Percentiles rank a stretch among this genome's conserved stretches.
Conservation (phyloP, 2,888 invertebrate species). For the Xestobium rufovillosum region DNA sequence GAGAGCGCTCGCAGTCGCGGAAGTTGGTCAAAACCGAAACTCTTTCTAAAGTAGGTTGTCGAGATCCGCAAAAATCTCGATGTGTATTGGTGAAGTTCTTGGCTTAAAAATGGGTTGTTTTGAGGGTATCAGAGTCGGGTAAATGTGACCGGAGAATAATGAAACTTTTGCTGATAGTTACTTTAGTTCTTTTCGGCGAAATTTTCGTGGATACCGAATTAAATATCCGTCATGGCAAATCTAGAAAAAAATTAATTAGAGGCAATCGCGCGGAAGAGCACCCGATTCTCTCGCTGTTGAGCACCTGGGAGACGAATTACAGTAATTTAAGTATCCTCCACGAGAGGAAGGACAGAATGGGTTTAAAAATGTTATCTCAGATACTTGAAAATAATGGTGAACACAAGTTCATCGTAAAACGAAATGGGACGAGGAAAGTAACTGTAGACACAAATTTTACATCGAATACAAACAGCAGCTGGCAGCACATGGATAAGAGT, state of each 20-base stretch:
- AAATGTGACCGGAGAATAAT: no score
- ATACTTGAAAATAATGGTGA: not conserved
- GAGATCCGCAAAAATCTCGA: no score
- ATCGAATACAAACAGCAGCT: constrained; percentile 29
- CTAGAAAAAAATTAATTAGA: constrained; percentile 37
- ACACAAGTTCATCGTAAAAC: constrained; percentile 2
- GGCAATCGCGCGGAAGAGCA: constrained; percentile 29
- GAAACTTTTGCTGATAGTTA: not conserved
- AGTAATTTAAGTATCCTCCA: no score
- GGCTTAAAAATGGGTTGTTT: not conserved
- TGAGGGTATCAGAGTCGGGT: no score
- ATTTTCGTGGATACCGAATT: constrained; percentile 23
- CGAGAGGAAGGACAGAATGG: constrained; percentile 9
- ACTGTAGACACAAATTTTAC: constrained; percentile 28
- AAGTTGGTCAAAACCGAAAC: not conserved
- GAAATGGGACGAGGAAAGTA: constrained; percentile 22
- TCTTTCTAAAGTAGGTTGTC: no score
- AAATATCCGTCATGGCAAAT: constrained; percentile 45
- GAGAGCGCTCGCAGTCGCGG: constrained; percentile 15
- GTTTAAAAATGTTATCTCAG: not conserved
- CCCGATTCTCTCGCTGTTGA: constrained; percentile 10
- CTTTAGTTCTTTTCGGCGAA: constrained; percentile 21
- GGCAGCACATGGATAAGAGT: constrained; percentile 36
- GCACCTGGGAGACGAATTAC: constrained; percentile 12
- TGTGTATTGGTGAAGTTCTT: no score